phyloP scores from a whole-genome alignment of 2,888 invertebrate species.

The Oxyscelio sp. region DNA sequence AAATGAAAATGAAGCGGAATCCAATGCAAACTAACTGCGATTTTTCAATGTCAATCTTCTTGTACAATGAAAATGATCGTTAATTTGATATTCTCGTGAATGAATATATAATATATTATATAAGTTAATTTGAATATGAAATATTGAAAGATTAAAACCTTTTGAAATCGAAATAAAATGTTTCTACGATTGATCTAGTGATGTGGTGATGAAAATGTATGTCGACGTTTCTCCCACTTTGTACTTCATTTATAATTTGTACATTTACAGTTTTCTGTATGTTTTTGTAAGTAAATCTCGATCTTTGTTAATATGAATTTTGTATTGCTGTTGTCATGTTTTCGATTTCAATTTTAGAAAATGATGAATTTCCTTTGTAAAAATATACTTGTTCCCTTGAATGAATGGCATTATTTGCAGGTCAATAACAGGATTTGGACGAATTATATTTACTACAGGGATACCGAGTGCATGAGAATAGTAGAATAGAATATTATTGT shows the following conservation, averaged over 20 bases:
- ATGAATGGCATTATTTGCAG: slow-evolving; percentile 54
- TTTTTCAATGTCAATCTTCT: slow-evolving; percentile 14
- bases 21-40: background rate
- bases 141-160: slow-evolving; percentile 8
- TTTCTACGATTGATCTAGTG: slow-evolving; percentile 14
- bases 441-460: slow-evolving; percentile 6
- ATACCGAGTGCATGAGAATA: slow-evolving; percentile 19
- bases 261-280: slow-evolving; percentile 44
- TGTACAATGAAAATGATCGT: slow-evolving; percentile 5
- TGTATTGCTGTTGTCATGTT: too few species aligned
- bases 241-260: slow-evolving; percentile 22
- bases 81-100: slow-evolving; percentile 18
- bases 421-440: slow-evolving; percentile 10
- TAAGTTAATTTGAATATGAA: slow-evolving; percentile 22
- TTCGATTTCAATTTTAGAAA: too few species aligned
- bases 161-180: slow-evolving; percentile 1
- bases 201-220: slow-evolving; percentile 1
- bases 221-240: background rate
- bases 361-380: slow-evolving; percentile 24
- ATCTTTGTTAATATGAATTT: too few species aligned
- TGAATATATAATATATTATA: slow-evolving; percentile 13
- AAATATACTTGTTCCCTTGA: slow-evolving; percentile 37
- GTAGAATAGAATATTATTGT: slow-evolving; percentile 14
- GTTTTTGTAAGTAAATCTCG: slow-evolving; percentile 48
- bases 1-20: background rate